Evolutionary conservation across 1,140 invertebrate genomes (phyloP).

Genomic region (Caenorhabditis tropicalis): DNA sequence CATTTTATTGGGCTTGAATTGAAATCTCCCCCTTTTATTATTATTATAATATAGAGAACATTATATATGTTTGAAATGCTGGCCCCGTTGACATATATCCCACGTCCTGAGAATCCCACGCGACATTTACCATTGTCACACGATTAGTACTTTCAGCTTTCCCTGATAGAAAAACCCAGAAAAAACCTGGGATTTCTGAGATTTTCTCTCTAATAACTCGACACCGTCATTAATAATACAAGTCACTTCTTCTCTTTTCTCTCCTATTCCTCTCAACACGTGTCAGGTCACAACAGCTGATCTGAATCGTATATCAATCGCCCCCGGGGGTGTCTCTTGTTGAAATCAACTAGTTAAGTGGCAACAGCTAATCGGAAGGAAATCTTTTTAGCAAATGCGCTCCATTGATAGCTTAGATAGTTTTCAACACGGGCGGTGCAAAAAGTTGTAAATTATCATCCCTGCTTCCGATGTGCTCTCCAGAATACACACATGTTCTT

Average conservation of each 20-base stretch:
- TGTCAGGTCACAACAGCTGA: background rate
- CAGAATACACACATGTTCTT: background rate
- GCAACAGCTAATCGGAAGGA: background rate
- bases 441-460: constrained; percentile 31
- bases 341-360: background rate
- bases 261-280: background rate
- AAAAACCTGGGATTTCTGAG: background rate
- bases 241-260: too few relatives aligned
- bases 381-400: too few relatives aligned
- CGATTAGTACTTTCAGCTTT: background rate
- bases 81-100: too few relatives aligned
- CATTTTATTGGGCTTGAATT: background rate
- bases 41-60: background rate
- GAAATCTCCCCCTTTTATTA: background rate
- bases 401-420: too few relatives aligned
- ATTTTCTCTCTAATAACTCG: background rate
- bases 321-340: background rate
- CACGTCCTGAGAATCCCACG: too few relatives aligned
- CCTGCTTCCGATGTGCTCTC: too few relatives aligned
- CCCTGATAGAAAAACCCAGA: background rate
- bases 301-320: constrained; percentile 33
- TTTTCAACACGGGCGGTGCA: too few relatives aligned
- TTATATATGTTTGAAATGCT: constrained; percentile 16
- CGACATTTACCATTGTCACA: background rate
- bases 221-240: background rate